Base-by-base conservation (phyloP, 2,888 invertebrate genomes). In the Metalampra italica region DNA sequence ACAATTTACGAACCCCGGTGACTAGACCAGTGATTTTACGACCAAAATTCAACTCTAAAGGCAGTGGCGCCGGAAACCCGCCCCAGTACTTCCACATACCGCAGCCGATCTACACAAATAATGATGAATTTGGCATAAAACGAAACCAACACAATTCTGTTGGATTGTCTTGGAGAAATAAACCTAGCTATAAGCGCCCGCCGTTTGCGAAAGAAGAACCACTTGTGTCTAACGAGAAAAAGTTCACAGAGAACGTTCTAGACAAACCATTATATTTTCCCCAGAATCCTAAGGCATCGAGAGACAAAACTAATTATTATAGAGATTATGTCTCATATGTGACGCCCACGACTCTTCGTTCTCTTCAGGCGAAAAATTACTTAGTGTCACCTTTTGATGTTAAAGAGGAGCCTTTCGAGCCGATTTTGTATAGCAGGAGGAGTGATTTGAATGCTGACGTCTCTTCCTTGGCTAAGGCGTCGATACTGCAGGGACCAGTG, bases 1-100 rank as follows among this genome's bases (percentile, higher is more conserved):
- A 29, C 12, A 29, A 29, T 12, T 9, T 42, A 30, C 7, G 29
- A 30, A 55, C 53, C 22, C 42, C 61, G 0, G 50, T 51, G 5
- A 8, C 60, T 12, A 68, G 56, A 45, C 49, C 59, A 37, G 15
- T 62, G 9, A 44, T 71, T n/a, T 48, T 76, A 11, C 56, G 59
- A 44, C 77, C 77, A 1, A 67, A 51, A 45, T 73, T 78, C 55
- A 54, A 66, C 14, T 55, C 70, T 37, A 54, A 50, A 9, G 11
- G 47, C 9, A 54, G 51, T 46, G 58, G 65, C 34, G 54, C 59
- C 38, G 55, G 68, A 0, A 71, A 70, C 43, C 64, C 69, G 2
- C 13, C 7, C 29, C 8, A n/a, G 7, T 42, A 42, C 12, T 30
- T 42, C 7, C 11, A 36, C 29, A 42, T 22, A 9, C 42, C 29